Percentiles rank a stretch among this genome's conserved stretches.
phyloP scores from a whole-genome alignment of 2,113 vertebrate genomes.

The Leucopternis melanops region DNA sequence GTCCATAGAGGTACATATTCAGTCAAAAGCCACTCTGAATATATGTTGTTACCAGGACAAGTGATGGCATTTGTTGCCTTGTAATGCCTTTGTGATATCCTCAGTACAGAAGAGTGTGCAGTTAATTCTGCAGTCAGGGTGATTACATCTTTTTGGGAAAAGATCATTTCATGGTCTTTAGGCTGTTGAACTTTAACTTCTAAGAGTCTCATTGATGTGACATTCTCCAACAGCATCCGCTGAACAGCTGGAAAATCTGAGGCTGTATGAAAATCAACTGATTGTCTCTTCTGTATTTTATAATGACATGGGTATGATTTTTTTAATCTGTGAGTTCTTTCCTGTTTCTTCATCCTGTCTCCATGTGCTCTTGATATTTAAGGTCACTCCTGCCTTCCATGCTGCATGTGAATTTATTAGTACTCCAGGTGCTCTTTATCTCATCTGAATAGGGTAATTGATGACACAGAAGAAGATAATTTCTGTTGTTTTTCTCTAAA shows the following conservation, averaged over 20 bases:
- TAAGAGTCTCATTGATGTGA: conserved; percentile 45
- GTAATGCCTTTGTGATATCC: neutral
- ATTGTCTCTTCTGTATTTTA: neutral
- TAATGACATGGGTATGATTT: neutral
- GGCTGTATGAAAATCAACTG: conserved; percentile 2
- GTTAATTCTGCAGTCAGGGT: conserved; percentile 9
- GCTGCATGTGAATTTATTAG: neutral
- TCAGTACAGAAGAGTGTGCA: neutral
- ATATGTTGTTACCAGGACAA: neutral
- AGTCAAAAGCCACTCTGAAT: neutral
- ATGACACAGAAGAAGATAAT: neutral
- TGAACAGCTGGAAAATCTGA: conserved; percentile 55
- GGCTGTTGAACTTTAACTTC: conserved; percentile 47
- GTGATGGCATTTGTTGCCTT: neutral
- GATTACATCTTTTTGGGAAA: conserved; percentile 26
- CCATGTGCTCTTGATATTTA: conserved; percentile 14
- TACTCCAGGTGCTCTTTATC: conserved; percentile 1
- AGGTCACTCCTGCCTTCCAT: neutral
- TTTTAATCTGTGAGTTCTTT: neutral
- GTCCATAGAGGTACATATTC: neutral
- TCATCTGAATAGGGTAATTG: neutral
- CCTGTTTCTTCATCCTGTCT: neutral
- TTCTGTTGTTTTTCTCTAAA: conserved; percentile 4
- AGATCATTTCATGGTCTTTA: conserved; percentile 60
- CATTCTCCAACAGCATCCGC: conserved; percentile 32